Base-by-base conservation (phyloP, 2,797 vertebrate genomes). In the Bufotes viridis region DNA sequence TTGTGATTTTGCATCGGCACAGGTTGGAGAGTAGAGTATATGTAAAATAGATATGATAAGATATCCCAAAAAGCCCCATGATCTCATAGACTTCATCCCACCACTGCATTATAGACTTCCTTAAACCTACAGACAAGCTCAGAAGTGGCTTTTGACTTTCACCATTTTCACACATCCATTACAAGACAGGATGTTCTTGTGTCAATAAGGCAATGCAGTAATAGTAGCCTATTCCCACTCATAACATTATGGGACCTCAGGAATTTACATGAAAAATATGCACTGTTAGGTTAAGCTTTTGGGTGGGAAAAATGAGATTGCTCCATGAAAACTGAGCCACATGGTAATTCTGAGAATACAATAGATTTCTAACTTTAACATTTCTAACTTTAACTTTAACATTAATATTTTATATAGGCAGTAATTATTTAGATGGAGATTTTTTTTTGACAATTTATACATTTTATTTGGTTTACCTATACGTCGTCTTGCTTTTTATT, bases 401-500 rank as follows among this genome's bases (percentile, higher is more conserved):
- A 20, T 79, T n/a, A 75, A 17, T 42, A 60, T 42, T 81, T 34
- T 81, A 22, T 61, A 61, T 60, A 60, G 29, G 24, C 13, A 29
- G 34, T 60, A 4, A 80, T 29, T 78, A 78, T 78, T 78, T 55
- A 76, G 42, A 13, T 53, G 49, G 9, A 76, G 34, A 15, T 15
- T 82, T 82, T 82, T 82, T 49, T 51, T 81, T 84, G 51, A 11
- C 26, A 26, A 74, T 85, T 58, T 18, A 61, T 76, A 34, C 2
- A 76, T 85, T 76, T 42, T 63, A 85, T 85, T 85, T 34, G 13
- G 10, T 67, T 87, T 29, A 22, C 42, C 15, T 55, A 78, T 55
- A 24, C 6, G 7, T 78, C 22, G 74, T 55, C 74, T n/a, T 69
- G 29, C 29, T 69, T 15, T 11, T 24, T 34, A 63, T 53, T 79